Evolutionary conservation across 2,888 invertebrate genomes (phyloP), one percentile per base, ranked within the genome.

Genomic region (Glomeris marginata): DNA sequence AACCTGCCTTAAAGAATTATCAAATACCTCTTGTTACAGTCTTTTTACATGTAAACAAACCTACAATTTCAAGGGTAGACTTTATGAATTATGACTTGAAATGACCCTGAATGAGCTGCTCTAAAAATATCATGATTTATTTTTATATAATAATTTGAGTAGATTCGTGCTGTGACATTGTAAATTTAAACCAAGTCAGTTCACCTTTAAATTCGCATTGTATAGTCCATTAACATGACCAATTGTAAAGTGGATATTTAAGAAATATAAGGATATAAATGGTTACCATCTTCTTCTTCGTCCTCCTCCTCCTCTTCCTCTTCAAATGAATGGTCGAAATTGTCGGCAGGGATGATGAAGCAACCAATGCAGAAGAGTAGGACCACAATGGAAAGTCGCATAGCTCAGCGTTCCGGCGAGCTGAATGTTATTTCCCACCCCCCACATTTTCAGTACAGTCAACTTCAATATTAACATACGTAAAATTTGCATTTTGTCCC

Each of bases 361-460:
- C 35, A 50, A 16, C 46, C 50, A 18, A 50, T 18, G 35, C 40
- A 50, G n/a, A 50, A 21, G 33, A 50, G 40, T 28, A 50, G 37
- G 28, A 50, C 45, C 18, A 50, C 15, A 18, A 50, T 34, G 45
- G 45, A 50, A 45, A 45, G 41, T 45, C 46, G 45, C 50, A 50
- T 50, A 22, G 50, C 50, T 49, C 45, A 36, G 34, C 18, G 44
- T 28, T 28, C 28, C 28, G 28, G 28, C 28, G 28, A 28, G 28
- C 28, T 8, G 4, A 5, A 8, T 28, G n/a, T n/a, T n/a, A n/a
- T 28, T 28, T 5, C 28, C 28, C 28, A 8, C 28, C 28, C 28
- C 28, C 28, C 28, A 28, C 28, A 28, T 5, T 5, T 28, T 8
- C 28, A n/a, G n/a, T n/a, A n/a, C n/a, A n/a, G n/a, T n/a, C 28